Evolutionary conservation across 2,888 invertebrate genomes (phyloP).

Genomic region (Zonitis immaculata): DNA sequence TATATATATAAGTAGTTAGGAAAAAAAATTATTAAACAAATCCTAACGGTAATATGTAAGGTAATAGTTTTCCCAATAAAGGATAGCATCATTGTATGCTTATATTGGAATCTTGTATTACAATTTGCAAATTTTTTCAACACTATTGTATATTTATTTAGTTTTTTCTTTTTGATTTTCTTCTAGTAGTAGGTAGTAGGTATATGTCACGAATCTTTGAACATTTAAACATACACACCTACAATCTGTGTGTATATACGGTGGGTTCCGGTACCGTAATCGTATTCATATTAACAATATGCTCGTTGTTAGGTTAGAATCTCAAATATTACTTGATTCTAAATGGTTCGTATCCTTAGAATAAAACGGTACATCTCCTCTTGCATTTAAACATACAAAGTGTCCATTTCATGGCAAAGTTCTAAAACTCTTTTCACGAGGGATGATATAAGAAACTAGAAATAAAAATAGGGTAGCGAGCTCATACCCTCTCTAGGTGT

Average conservation of each 20-base stretch:
- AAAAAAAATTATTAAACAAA: slow-evolving; percentile 1
- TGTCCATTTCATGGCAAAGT: too few relatives aligned
- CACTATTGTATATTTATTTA: neutral
- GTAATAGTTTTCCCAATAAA: slow-evolving; percentile 37
- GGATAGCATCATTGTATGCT: slow-evolving; percentile 44
- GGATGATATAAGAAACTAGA: too few relatives aligned
- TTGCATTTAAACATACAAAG: too few relatives aligned
- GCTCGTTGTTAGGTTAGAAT: neutral
- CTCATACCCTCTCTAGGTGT: too few relatives aligned
- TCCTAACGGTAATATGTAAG: slow-evolving; percentile 38
- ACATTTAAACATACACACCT: slow-evolving; percentile 25
- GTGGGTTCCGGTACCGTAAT: slow-evolving; percentile 9
- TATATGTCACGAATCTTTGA: slow-evolving; percentile 28
- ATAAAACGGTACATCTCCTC: neutral
- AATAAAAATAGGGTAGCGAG: too few relatives aligned
- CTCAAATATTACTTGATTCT: slow-evolving; percentile 12
- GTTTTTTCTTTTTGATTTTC: neutral
- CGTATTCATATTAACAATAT: neutral
- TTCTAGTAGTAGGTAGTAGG: too few relatives aligned
- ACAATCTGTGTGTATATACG: slow-evolving; percentile 22
- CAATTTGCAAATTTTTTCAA: slow-evolving; percentile 24
- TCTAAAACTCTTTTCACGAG: too few relatives aligned
- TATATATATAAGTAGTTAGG: neutral
- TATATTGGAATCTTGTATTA: slow-evolving; percentile 37
- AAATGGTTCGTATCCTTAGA: too few relatives aligned